Evolutionary conservation across 2,797 vertebrate species (phyloP).

Genomic region (Numenius phaeopus): DNA sequence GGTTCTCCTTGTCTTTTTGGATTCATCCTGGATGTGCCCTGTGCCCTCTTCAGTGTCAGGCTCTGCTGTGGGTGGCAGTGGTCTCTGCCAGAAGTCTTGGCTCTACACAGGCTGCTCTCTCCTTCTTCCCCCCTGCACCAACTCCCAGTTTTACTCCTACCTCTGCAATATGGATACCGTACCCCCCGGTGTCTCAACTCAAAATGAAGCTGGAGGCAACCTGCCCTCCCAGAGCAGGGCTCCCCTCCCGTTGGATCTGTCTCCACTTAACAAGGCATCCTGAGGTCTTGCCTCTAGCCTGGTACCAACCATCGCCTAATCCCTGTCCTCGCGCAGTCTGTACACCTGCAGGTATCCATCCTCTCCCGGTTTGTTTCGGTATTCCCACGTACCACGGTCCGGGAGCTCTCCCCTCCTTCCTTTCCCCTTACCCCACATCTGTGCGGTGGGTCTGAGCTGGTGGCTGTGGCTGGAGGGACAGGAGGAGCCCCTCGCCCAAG

Average conservation of each 20-base stretch:
- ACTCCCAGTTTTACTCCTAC: neutral
- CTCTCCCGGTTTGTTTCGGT: neutral
- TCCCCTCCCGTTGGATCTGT: accelerated
- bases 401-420: neutral
- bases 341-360: accelerated
- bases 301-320: neutral
- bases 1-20: neutral
- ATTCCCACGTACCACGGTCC: accelerated
- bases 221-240: neutral
- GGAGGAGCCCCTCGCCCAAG: neutral
- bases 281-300: neutral
- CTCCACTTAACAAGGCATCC: neutral
- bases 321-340: neutral
- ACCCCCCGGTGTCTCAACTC: neutral
- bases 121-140: neutral
- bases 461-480: neutral
- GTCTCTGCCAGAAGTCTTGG: neutral
- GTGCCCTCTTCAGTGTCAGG: accelerated
- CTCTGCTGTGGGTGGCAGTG: neutral
- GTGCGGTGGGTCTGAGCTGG: neutral
- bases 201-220: neutral
- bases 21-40: neutral
- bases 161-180: neutral
- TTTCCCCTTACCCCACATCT: neutral
- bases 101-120: neutral